Conservation (phyloP, 2,888 invertebrate genomes). For the Chirona hameri region DNA sequence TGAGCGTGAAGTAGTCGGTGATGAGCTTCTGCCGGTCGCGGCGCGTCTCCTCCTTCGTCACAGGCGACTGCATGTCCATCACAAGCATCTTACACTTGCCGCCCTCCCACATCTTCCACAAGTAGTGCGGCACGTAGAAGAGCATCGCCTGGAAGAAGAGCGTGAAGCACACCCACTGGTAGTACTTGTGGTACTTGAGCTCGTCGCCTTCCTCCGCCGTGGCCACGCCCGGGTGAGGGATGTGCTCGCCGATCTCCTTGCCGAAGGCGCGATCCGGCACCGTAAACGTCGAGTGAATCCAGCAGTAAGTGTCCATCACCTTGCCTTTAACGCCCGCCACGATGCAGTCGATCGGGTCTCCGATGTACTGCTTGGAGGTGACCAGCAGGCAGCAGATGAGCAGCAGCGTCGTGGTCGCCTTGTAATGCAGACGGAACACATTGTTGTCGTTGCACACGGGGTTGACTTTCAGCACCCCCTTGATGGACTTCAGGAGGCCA, state of each 20-base stretch:
- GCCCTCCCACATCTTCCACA: constrained; percentile 38
- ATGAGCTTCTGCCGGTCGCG: constrained; percentile 38
- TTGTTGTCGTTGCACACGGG: not conserved
- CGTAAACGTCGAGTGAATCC: constrained; percentile 24
- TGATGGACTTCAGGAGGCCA: not conserved
- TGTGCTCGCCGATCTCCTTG: not conserved
- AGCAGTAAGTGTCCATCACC: too few species aligned
- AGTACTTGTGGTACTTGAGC: constrained; percentile 26
- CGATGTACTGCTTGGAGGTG: not conserved
- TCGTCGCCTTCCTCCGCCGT: not conserved
- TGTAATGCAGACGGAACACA: not conserved
- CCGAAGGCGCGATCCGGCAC: not conserved
- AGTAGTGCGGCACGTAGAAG: constrained; percentile 39
- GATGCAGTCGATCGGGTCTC: not conserved
- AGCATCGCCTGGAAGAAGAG: constrained; percentile 36
- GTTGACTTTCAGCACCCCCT: not conserved
- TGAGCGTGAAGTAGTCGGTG: constrained; percentile 42
- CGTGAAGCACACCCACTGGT: too few species aligned
- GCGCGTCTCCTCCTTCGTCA: constrained; percentile 34
- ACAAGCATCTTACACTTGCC: constrained; percentile 37
- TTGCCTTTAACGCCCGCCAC: not conserved
- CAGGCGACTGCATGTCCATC: constrained; percentile 35
- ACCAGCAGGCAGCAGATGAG: not conserved
- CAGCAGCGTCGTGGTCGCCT: not conserved
- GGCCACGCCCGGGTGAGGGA: not conserved